Evolutionary conservation across 2,113 vertebrate species (phyloP), one percentile per base, ranked within the genome.

Genomic region (Myiozetetes cayanensis): DNA sequence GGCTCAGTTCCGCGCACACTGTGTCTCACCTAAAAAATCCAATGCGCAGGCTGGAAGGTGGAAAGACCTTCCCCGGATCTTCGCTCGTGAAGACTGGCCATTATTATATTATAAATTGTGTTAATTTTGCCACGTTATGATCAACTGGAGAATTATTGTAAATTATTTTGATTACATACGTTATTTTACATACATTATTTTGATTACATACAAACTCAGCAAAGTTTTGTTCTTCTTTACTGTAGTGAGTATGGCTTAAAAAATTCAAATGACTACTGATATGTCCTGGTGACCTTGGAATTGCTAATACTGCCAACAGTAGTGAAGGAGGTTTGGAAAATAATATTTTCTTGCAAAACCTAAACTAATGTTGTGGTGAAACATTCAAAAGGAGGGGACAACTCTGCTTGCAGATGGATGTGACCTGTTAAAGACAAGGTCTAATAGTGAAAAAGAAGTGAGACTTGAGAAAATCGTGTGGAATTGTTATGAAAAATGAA

Each of bases 381-480:
- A 31, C 6, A 41, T 43, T 77, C 6, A 67, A 66, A 71, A 62
- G 4, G 9, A 79, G 4, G 12, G 41, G n/a, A 71, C 71, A 61
- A 8, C 9, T 85, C 53, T 39, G 5, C 15, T 33, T 72, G 56
- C 9, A 47, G 37, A 22, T 31, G 35, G 12, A n/a, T 53, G 7
- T 53, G 17, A 2, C 11, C 37, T 77, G 14, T 52, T 70, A 77
- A 83, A 76, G n/a, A 43, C 14, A 65, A 70, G 12, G 27, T 21
- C 24, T 58, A 84, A 43, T 5, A 61, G 3, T 0, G 0, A 77
- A 81, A 52, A 47, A 70, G 25, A 43, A 6, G 6, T 43, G 10
- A 14, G 20, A 39, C 15, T 12, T 55, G 27, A 91, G 30, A 84
- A 37, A 37, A 27, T 4, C 7, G 18, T 53, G n/a, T 85, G 50